A percentile compares a stretch with the other conserved stretches of the same genome.
phyloP scores from a whole-genome alignment of 1,140 invertebrate genomes.

The Meloidogyne chitwoodi region DNA sequence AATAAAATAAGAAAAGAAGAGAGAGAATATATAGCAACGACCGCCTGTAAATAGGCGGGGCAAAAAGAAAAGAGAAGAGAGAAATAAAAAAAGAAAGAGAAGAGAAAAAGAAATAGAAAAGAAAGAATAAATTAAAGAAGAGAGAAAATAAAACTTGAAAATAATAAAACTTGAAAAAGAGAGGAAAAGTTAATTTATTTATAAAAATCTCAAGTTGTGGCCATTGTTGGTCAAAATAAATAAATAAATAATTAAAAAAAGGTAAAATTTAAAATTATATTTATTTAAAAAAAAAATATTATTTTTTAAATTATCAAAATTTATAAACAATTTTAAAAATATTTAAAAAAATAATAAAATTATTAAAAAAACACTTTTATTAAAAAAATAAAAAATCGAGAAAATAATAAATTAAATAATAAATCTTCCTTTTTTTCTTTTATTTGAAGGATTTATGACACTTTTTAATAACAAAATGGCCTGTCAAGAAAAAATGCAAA shows the following conservation, averaged over 20 bases:
- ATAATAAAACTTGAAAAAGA: background rate
- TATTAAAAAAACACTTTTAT: background rate
- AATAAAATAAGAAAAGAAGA: background rate
- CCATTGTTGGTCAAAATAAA: no score
- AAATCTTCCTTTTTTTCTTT: background rate
- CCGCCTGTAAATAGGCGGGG: background rate
- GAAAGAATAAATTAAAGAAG: background rate
- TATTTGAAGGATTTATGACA: background rate
- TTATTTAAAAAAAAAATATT: no score
- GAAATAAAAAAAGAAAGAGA: background rate
- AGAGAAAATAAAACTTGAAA: background rate
- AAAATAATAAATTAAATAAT: background rate
- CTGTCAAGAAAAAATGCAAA: background rate
- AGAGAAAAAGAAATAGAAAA: background rate
- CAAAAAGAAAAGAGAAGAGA: background rate
- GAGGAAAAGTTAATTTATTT: no score
- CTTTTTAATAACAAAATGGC: background rate
- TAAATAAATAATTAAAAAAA: no score
- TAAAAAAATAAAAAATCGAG: no score
- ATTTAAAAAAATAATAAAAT: no score
- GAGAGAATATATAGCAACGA: background rate
- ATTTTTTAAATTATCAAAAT: no score
- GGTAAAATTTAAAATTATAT: no score
- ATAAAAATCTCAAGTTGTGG: no score
- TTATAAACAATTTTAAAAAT: no score